Conservation (phyloP, 1,140 invertebrate genomes). For the Plectus sambesii region DNA sequence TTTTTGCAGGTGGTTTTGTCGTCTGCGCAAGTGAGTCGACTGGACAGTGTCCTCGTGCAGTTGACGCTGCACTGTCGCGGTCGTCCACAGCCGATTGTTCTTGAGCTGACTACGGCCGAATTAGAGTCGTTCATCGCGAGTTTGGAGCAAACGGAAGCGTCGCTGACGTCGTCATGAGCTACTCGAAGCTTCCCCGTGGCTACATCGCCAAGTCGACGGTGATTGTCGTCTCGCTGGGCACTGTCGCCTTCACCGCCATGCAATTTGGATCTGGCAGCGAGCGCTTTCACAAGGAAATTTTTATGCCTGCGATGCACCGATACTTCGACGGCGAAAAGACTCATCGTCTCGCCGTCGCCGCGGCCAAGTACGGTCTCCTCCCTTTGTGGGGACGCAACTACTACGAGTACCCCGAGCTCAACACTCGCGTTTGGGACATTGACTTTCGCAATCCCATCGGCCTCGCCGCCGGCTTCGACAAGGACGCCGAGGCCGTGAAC, state of each 20-base stretch:
- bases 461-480: slow-evolving; percentile 94
- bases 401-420: slow-evolving; percentile 42
- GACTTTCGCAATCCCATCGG: slow-evolving; percentile 77
- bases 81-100: slow-evolving; percentile 14
- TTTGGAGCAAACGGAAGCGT: not conserved
- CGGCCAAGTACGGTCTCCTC: slow-evolving; percentile 24
- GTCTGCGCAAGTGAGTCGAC: too few relatives aligned
- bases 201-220: slow-evolving; percentile 31
- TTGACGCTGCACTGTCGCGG: too few relatives aligned
- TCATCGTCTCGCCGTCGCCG: slow-evolving; percentile 26
- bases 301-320: slow-evolving; percentile 35
- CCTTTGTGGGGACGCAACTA: slow-evolving; percentile 19
- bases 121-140: slow-evolving; percentile 7
- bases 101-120: slow-evolving; percentile 23
- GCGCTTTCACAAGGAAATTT: slow-evolving; percentile 32
- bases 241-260: slow-evolving; percentile 14
- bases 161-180: slow-evolving; percentile 18
- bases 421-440: slow-evolving; percentile 46
- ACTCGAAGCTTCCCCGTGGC: slow-evolving; percentile 25
- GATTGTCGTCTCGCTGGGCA: slow-evolving; percentile 16
- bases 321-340: slow-evolving; percentile 33
- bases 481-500: slow-evolving; percentile 76
- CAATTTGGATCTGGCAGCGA: slow-evolving; percentile 33
- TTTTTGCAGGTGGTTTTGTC: too few relatives aligned
- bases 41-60: too few relatives aligned